Base-by-base conservation (phyloP, 2,888 invertebrate genomes). In the Dione juno region DNA sequence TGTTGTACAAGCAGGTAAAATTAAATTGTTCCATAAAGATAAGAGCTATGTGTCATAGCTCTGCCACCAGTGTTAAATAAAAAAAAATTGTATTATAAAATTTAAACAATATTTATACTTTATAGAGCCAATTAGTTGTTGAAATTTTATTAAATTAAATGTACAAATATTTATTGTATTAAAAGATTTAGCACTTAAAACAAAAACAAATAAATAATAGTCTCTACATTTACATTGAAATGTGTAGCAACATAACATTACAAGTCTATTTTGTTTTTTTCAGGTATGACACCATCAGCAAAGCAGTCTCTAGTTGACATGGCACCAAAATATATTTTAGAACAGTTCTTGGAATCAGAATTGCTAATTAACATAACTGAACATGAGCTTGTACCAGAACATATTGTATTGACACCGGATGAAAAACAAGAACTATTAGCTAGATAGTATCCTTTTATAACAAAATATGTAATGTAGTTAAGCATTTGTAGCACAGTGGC, bases 271-370 rank as follows among this genome's bases (percentile, higher is more conserved):
- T 45, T 21, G 19, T 41, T 35, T 13, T 41, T 83, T 84, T 3
- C 79, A 88, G 98, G 99, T 63, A 99, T 99, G 99, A 99, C 99
- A 1, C 99, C 99, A 1, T 99, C 99, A 13, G 99, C 99, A 0
- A 99, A 99, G 89, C 96, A 99, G 91, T 98, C 98, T 0, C 89
- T 99, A 57, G 97, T 97, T 0, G 99, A 99, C 86, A 99, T 99
- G 99, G 99, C 99, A 0, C 99, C 99, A 0, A 99, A 99, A 87
- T 99, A 99, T 86, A 99, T 98, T 79, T 90, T 99, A 75, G 99
- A 99, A 89, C 99, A 99, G 81, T 98, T 99, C 85, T 86, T 98
- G 58, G 98, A 98, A 85, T 97, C 99, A 0, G 99, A 99, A 87
- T 92, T 99, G 59, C 93, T 99, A 64, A 99, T 99, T 77, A 99